Base-by-base conservation (phyloP, 2,797 vertebrate genomes). In the Phoxinus dragarum region DNA sequence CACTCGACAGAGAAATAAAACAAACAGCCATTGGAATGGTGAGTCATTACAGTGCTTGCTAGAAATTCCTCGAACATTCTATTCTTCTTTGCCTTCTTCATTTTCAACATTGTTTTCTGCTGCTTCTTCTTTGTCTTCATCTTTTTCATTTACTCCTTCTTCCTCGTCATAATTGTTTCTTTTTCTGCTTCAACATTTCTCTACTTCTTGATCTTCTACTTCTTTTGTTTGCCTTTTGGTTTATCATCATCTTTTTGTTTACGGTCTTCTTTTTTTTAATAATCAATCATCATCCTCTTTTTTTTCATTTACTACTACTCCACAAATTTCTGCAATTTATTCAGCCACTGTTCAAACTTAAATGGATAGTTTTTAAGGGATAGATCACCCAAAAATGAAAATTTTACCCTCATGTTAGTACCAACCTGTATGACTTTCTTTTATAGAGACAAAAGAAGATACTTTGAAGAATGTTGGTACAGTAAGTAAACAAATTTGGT, bases 1-100 rank as follows among this genome's bases (percentile, higher is more conserved):
- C 40, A 54, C 52, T 80, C 27, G n/a, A 84, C 78, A 76, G 54
- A 80, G 76, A 74, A 84, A 84, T 80, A 84, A 84, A 87, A 84
- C 86, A 86, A 88, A 86, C 82, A 80, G 68, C 44, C 64, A 49
- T 49, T 81, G 81, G 73, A 89, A 72, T 88, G 80, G 84, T 84
- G 87, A 84, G 83, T 79, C 77, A 80, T 85, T 85, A 80, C 77
- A 73, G 34, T 66, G 77, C 84, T 52, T 40, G 40, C 67, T 40
- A 52, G 42, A 73, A 72, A 80, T 85, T 73, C 42, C 77, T 74
- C 34, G 31, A 76, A 76, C 72, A 71, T 84, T 71, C 40, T 71
- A 21, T 85, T 73, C 54, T 40, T 17, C 47, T 31, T 31, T 2
- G 2, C 23, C 19, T 59, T 77, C 44, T 38, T 56, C 27, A 56